Base-by-base conservation (phyloP, 2,888 invertebrate genomes). In the Pheosia gnoma region DNA sequence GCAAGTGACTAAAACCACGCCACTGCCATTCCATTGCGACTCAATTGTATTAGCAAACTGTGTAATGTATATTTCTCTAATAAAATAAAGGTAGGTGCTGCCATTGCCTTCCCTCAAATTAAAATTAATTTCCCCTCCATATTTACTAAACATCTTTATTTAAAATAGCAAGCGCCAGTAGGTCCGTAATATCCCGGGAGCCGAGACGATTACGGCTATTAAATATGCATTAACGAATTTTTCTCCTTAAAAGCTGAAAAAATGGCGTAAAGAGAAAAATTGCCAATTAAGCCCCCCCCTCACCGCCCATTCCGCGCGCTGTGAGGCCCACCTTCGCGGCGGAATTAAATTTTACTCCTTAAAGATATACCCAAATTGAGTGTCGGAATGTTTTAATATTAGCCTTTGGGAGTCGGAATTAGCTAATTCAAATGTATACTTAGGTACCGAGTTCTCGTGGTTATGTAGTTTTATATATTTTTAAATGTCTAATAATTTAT, bases 151-250 rank as follows among this genome's bases (percentile, higher is more conserved):
- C 57, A 66, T 62, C 63, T 66, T 73, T 79, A 77, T 73, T 78
- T 77, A 75, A 76, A 74, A 80, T 80, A 72, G 68, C 74, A 75
- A 73, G 75, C 74, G 78, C 79, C 77, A 78, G 74, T 75, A 79
- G 72, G 65, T 64, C 66, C 71, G 70, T 82, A 81, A 84, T 81
- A 79, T 79, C 69, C 78, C 75, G 74, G 81, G 85, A 83, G 82
- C 87, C 88, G 88, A 84, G 88, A 82, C 90, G 91, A 92, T 93
- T 93, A 93, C 76, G 67, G 79, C 91, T 88, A 92, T 93, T 92
- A 93, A 93, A 92, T 93, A 93, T 93, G 91, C 92, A 93, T 90
- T 93, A 93, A 93, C 93, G 93, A 91, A 92, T 92, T 93, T 92
- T 93, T 88, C 91, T 91, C 81, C 83, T 93, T 90, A 92, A 90